Evolutionary conservation across 2,888 invertebrate species (phyloP), one percentile per base, ranked within the genome.

Genomic region (Meandrusa payeni): DNA sequence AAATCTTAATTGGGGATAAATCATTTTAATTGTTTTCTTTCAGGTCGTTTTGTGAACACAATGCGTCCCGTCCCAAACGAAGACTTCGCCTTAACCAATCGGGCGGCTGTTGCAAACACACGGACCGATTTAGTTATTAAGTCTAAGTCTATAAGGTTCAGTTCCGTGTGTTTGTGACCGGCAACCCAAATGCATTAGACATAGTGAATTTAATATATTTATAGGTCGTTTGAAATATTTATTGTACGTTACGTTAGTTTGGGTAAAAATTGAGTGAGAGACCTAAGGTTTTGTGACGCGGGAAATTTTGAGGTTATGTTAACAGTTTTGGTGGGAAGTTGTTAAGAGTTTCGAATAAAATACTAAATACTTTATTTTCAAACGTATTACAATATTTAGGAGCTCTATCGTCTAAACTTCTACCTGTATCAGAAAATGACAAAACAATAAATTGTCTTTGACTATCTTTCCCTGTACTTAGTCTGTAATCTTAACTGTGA

Each of bases 51-150:
- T 4, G 2, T 4, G 17, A 24, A 15, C 5, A 15, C 6, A 24
- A 15, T 6, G 13, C 34, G 24, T 15, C 73, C 74, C n/a, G n/a
- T n/a, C 69, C 72, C 72, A 71, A 70, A 70, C 63, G 60, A 74
- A 76, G 74, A 75, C 73, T 73, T 61, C 55, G 49, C 56, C 5
- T 3, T 1, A 7, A 7, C 7, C 1, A 20, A 6, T 24, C 13
- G 19, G n/a, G 11, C 27, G 15, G 15, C 24, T 9, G 3, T 7
- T 22, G 11, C 10, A 1, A 11, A 12, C 9, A 9, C 27, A 9
- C 10, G 27, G 11, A 34, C 22, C 9, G 20, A 27, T 34, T 28
- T 41, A 22, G 33, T 15, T 34, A 33, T 13, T 22, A 22, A 10
- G 2, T 10, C 10, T 3, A 13, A 26, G 3, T 4, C n/a, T 9